These are phyloP conservation scores for Neotoxoptera formosana DNA, from an alignment of 1,140 invertebrate species.

Conservation along the genomic window DNA sequence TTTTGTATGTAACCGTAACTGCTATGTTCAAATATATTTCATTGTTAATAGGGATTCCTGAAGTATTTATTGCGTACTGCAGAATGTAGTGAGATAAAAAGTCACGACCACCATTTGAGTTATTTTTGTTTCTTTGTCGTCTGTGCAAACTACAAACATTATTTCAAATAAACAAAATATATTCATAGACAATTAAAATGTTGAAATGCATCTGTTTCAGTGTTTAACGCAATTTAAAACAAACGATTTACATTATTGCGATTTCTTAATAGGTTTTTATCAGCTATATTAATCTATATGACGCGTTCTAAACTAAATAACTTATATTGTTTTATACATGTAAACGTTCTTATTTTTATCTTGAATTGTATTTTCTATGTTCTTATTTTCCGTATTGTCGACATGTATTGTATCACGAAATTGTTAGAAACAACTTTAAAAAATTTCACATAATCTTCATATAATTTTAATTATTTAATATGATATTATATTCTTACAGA, in stretches of 20 bases:
- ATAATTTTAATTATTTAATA: too few relatives aligned
- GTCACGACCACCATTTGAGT: not conserved
- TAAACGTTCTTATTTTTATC: not conserved
- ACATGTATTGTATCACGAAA: not conserved
- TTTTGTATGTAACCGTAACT: not conserved
- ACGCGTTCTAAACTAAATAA: not conserved
- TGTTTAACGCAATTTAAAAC: not conserved
- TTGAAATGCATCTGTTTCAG: not conserved
- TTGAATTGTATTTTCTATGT: not conserved
- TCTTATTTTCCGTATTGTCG: too few relatives aligned
- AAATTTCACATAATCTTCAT: too few relatives aligned
- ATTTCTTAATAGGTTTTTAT: not conserved
- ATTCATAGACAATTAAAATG: not conserved
- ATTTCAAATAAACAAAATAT: not conserved
- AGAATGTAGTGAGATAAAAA: not conserved
- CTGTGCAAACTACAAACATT: too few relatives aligned
- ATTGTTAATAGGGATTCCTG: not conserved
- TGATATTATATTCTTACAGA: not conserved
- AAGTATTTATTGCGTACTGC: not conserved
- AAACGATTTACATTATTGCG: not conserved
- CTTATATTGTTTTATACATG: not conserved
- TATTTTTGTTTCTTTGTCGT: not conserved
- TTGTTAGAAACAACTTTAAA: too few relatives aligned
- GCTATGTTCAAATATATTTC: not conserved
- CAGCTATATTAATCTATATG: not conserved